These are phyloP conservation scores for Mungos mungo DNA, from an alignment of 2,113 vertebrate genomes.

Conservation along the genomic window DNA sequence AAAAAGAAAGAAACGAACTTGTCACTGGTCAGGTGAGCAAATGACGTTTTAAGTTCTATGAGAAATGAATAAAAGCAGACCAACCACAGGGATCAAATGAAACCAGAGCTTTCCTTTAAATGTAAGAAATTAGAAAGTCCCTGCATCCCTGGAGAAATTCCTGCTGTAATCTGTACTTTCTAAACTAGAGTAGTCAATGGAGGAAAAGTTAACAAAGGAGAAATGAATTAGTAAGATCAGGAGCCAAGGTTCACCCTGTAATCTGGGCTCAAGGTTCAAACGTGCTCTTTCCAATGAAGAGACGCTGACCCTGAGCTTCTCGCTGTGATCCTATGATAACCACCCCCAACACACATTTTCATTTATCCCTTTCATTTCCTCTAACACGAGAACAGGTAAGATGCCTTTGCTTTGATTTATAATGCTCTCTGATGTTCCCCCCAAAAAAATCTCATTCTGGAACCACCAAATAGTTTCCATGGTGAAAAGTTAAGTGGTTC, in stretches of 20 bases:
- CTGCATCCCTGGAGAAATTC: neutral
- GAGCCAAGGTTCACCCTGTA: conserved; percentile 49
- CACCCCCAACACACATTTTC: neutral
- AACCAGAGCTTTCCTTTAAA: neutral
- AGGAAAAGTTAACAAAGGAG: conserved; percentile 30
- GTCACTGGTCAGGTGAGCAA: neutral
- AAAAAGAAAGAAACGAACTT: neutral
- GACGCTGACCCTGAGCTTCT: neutral
- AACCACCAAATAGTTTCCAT: conserved; percentile 34
- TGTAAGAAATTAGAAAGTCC: neutral
- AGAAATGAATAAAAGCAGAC: conserved; percentile 15
- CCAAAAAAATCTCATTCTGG: neutral
- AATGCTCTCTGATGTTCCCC: conserved; percentile 25
- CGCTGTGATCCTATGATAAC: neutral
- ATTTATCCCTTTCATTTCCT: neutral
- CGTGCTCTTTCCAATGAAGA: neutral
- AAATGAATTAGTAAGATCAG: neutral
- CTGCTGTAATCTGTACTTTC: neutral
- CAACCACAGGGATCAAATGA: neutral
- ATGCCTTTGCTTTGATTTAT: conserved; percentile 5
- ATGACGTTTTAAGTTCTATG: neutral
- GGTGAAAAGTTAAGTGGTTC: neutral
- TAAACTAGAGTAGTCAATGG: neutral
- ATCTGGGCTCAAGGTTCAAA: conserved; percentile 67
- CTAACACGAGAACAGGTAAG: conserved; percentile 11